Evolutionary conservation across 2,797 vertebrate species (phyloP).

Genomic region (Tauraco hartlaubi): DNA sequence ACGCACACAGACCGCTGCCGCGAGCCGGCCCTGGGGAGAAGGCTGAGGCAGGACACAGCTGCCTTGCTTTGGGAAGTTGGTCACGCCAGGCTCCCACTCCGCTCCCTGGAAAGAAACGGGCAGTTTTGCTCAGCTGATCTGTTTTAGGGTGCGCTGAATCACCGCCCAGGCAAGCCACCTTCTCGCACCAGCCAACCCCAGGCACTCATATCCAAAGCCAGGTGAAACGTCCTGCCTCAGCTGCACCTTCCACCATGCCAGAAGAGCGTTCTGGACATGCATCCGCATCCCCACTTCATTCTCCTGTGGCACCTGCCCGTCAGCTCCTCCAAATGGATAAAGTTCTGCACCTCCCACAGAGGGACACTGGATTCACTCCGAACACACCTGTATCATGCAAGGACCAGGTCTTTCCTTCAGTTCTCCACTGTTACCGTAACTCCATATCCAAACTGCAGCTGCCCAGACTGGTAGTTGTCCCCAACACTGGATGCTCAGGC

Average conservation of each 20-base stretch:
- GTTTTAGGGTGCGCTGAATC: neutral
- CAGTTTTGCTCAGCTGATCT: neutral
- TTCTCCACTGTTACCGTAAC: accelerated
- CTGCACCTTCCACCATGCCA: accelerated
- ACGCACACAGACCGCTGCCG: neutral
- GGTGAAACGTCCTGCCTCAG: neutral
- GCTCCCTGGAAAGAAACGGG: accelerated
- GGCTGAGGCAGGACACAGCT: neutral
- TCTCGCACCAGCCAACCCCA: accelerated
- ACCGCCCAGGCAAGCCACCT: neutral
- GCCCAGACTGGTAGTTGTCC: neutral
- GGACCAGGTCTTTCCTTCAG: neutral
- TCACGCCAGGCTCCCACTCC: neutral
- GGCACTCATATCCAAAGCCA: neutral
- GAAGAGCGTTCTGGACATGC: accelerated
- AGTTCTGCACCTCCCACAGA: accelerated
- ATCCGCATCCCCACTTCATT: neutral
- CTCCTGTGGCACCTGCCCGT: accelerated
- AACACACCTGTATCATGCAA: neutral
- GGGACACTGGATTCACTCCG: neutral
- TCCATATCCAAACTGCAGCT: neutral
- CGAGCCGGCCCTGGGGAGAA: neutral
- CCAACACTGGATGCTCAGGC: neutral
- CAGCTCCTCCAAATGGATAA: accelerated
- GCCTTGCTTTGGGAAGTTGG: neutral